phyloP scores from a whole-genome alignment of 1,140 invertebrate species.

The Oryctes rhinoceros region DNA sequence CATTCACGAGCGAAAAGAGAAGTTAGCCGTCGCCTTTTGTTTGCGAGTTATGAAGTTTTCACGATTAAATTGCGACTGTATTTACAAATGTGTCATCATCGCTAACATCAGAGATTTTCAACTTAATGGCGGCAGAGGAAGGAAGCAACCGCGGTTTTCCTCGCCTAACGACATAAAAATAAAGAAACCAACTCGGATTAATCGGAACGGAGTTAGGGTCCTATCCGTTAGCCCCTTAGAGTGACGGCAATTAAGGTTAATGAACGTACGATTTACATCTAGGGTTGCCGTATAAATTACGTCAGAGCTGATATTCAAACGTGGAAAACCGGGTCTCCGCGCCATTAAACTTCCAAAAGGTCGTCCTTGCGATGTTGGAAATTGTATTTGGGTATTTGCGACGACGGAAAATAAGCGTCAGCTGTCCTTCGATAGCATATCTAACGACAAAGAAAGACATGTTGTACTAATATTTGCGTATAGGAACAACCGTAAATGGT shows the following conservation, averaged over 20 bases:
- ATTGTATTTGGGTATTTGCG: neutral
- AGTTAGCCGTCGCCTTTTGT: too few species aligned
- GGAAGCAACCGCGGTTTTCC: neutral
- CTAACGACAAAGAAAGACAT: neutral
- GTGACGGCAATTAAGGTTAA: slow-evolving; percentile 27
- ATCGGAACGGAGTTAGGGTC: neutral
- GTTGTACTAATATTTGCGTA: neutral
- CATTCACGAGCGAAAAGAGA: too few species aligned
- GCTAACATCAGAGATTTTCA: neutral
- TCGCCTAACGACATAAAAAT: neutral
- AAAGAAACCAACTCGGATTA: neutral
- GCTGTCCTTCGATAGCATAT: neutral
- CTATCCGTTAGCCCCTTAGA: neutral
- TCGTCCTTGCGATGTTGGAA: neutral
- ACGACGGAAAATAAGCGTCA: neutral
- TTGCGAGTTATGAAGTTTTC: too few species aligned
- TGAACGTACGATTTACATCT: slow-evolving; percentile 22
- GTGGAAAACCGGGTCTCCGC: neutral
- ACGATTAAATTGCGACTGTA: too few species aligned
- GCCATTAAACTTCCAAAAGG: slow-evolving; percentile 20
- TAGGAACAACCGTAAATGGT: neutral
- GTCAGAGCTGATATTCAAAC: slow-evolving; percentile 23
- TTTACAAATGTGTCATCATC: too few species aligned
- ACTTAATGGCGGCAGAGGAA: neutral
- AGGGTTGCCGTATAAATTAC: slow-evolving; percentile 15